phyloP scores from a whole-genome alignment of 1,140 invertebrate species.

The Listronotus bonariensis region DNA sequence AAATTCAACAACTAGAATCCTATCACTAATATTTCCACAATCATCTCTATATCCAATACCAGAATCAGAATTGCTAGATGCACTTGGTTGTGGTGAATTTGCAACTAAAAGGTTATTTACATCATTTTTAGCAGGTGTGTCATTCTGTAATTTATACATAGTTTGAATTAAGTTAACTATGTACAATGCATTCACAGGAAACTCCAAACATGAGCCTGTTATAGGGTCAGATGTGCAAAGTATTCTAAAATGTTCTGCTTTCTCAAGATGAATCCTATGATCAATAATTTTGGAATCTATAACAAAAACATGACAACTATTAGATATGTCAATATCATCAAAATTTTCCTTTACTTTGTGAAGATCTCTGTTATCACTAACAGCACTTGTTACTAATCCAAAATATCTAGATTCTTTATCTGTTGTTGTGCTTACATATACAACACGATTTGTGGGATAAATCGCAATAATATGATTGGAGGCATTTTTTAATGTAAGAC shows the following conservation, averaged over 20 bases:
- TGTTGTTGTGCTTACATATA: conserved; percentile 87
- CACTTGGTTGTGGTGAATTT: conserved; percentile 82
- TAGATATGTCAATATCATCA: conserved; percentile 67
- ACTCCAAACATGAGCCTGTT: conserved; percentile 75
- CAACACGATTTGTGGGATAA: conserved; percentile 83
- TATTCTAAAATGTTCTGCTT: conserved; percentile 78
- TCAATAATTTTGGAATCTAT: conserved; percentile 85
- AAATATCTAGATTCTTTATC: conserved; percentile 92
- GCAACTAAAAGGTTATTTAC: conserved; percentile 57
- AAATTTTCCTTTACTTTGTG: conserved; percentile 37
- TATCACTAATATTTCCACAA: conserved; percentile 77
- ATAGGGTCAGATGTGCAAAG: conserved; percentile 74
- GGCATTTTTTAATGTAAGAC: conserved; percentile 75
- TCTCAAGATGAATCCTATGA: conserved; percentile 75
- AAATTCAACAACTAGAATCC: conserved; percentile 81
- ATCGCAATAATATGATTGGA: conserved; percentile 73
- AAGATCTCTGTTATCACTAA: conserved; percentile 54
- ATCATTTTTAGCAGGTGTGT: conserved; percentile 36
- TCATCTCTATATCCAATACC: conserved; percentile 80
- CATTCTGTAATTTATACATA: conserved; percentile 65
- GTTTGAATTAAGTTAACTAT: conserved; percentile 75
- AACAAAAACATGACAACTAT: conserved; percentile 94
- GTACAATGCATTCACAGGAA: conserved; percentile 85
- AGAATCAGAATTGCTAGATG: conserved; percentile 92
- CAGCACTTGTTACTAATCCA: conserved; percentile 84